These are phyloP conservation scores for Embiotoca jacksoni DNA, from an alignment of 2,113 vertebrate species.

Conservation along the genomic window DNA sequence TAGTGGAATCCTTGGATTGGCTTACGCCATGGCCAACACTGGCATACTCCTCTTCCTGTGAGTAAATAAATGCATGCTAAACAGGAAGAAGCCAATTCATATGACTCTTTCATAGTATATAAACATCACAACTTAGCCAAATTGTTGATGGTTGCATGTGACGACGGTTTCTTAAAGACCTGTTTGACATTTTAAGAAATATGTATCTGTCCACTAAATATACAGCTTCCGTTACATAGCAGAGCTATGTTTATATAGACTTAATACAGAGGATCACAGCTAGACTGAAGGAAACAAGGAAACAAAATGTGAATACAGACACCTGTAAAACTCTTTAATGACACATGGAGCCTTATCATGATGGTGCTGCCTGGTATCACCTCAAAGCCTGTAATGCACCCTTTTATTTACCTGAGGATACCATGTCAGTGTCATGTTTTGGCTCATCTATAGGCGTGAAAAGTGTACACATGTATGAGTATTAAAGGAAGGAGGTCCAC, in stretches of 20 bases:
- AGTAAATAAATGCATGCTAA: conserved; percentile 76
- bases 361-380: neutral
- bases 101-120: neutral
- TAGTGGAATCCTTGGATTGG: conserved; percentile 96
- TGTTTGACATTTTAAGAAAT: no score
- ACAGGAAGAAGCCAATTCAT: neutral
- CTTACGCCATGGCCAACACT: conserved; percentile 99
- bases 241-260: neutral
- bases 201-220: neutral
- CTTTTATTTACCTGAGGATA: no score
- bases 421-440: no score
- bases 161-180: neutral
- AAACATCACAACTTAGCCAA: neutral
- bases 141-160: neutral
- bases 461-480: no score
- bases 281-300: neutral
- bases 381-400: no score
- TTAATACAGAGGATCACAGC: neutral
- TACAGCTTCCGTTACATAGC: neutral
- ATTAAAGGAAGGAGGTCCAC: no score
- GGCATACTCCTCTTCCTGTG: conserved; percentile 97
- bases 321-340: neutral
- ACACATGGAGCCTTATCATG: neutral
- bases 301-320: neutral
- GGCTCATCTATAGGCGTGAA: no score